Evolutionary conservation across 2,888 invertebrate genomes (phyloP), one percentile per base, ranked within the genome.

Genomic region (Megamerina dolium): DNA sequence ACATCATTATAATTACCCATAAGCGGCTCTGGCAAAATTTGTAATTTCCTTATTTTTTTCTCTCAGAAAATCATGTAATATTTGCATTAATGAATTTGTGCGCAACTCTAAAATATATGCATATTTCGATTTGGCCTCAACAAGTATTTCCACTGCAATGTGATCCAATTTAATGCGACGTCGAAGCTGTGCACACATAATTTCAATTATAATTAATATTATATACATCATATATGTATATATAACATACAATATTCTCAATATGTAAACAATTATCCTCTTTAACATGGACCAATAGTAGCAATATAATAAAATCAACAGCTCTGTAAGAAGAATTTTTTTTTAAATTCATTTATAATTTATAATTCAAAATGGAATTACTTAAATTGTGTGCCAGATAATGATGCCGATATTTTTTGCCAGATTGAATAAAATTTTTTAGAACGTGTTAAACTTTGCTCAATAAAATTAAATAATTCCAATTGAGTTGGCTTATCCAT

Each of bases 291-390:
- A 81, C 77, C 16, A 84, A 66, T 53, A 84, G 74, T n/a, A 84
- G 61, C 14, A 86, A 63, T 49, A 85, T 72, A 14, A 83, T 68
- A 38, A 85, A 73, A 68, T 87, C 86, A 47, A 87, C 74, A 2
- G 84, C 75, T 68, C 81, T 82, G 48, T 10, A 47, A 54, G 38
- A 31, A 34, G 13, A 26, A 26, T 33, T 17, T 20, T 40, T 10
- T 26, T 10, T 14, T 26, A 27, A 19, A 29, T 32, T 23, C 16
- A 14, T 14, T 14, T 14, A 39, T 21, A 2, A 36, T 30, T 38
- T 33, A 20, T 8, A 16, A 23, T 0, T n/a, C 16, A 6, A 19
- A 19, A 14, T 33, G 19, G 19, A 33, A 27, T 20, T 39, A 66
- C 64, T 46, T 57, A 21, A 60, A 57, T 20, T 53, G 56, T 5